phyloP scores from a whole-genome alignment of 1,140 invertebrate species.

The Scaptomyza graminum region DNA sequence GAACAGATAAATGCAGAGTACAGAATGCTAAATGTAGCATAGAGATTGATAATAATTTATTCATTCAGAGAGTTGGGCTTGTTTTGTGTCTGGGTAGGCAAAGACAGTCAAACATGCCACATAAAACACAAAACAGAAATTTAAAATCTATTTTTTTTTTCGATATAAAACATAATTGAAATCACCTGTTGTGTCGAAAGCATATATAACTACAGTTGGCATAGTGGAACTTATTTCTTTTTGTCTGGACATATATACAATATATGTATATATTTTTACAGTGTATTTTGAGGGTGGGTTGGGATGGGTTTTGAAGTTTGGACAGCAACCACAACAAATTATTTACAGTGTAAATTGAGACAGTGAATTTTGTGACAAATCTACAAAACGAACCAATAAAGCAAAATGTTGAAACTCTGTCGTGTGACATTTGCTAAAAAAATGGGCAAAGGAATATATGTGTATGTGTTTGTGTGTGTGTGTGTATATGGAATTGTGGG shows the following conservation, averaged over 20 bases:
- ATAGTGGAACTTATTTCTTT: constrained; percentile 33
- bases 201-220: constrained; percentile 77
- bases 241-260: constrained; percentile 40
- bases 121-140: constrained; percentile 56
- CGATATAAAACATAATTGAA: constrained; percentile 48
- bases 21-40: constrained; percentile 15
- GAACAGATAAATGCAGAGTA: constrained; percentile 9
- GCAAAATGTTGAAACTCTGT: constrained; percentile 28
- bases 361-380: constrained; percentile 29
- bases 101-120: constrained; percentile 72
- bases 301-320: constrained; percentile 12
- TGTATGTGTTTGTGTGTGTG: not conserved
- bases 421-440: constrained; percentile 20
- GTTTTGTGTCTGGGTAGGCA: constrained; percentile 50
- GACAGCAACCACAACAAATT: constrained; percentile 57
- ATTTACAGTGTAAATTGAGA: constrained; percentile 74
- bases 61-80: constrained; percentile 37
- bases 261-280: constrained; percentile 61
- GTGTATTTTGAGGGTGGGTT: constrained; percentile 40
- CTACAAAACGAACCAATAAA: constrained; percentile 20
- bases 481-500: constrained; percentile 20
- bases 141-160: constrained; percentile 12
- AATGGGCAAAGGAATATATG: not conserved
- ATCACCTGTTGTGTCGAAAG: constrained; percentile 75
- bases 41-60: constrained; percentile 27